phyloP scores from a whole-genome alignment of 1,140 invertebrate species.

The Diabrotica virgifera region DNA sequence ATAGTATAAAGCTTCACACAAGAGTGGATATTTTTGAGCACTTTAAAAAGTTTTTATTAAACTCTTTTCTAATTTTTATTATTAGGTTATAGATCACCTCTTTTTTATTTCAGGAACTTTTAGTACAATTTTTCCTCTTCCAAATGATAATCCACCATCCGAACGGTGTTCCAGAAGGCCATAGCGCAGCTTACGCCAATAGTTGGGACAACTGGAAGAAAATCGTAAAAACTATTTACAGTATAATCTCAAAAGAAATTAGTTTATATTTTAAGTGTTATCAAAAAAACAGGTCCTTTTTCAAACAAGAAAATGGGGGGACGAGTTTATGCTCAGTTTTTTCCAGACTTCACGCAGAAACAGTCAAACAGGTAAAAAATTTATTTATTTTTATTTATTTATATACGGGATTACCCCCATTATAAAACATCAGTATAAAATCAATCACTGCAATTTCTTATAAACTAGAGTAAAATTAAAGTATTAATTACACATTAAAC shows the following conservation, averaged over 20 bases:
- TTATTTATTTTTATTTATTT: not conserved
- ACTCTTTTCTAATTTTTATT: too few species aligned
- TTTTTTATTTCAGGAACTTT: slow-evolving; percentile 26
- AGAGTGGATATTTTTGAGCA: too few species aligned
- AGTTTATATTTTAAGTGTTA: slow-evolving; percentile 23
- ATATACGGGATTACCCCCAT: too few species aligned
- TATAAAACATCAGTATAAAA: too few species aligned
- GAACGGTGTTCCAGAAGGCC: slow-evolving; percentile 30
- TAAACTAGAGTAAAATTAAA: too few species aligned
- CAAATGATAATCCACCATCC: slow-evolving; percentile 43
- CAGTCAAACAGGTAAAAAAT: slow-evolving; percentile 35
- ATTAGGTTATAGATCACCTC: too few species aligned
- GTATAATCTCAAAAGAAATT: slow-evolving; percentile 30
- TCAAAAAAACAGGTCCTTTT: slow-evolving; percentile 29
- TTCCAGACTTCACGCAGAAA: slow-evolving; percentile 36
- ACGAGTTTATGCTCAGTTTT: slow-evolving; percentile 29
- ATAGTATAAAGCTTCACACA: too few species aligned
- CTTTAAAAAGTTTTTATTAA: too few species aligned
- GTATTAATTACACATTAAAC: too few species aligned
- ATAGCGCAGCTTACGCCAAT: slow-evolving; percentile 31
- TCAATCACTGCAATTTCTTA: too few species aligned
- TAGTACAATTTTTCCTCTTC: slow-evolving; percentile 40
- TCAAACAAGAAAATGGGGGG: slow-evolving; percentile 19
- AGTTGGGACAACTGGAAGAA: slow-evolving; percentile 38
- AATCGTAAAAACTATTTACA: slow-evolving; percentile 31